Conservation (phyloP, 2,888 invertebrate genomes). For the Eupsilia transversa region DNA sequence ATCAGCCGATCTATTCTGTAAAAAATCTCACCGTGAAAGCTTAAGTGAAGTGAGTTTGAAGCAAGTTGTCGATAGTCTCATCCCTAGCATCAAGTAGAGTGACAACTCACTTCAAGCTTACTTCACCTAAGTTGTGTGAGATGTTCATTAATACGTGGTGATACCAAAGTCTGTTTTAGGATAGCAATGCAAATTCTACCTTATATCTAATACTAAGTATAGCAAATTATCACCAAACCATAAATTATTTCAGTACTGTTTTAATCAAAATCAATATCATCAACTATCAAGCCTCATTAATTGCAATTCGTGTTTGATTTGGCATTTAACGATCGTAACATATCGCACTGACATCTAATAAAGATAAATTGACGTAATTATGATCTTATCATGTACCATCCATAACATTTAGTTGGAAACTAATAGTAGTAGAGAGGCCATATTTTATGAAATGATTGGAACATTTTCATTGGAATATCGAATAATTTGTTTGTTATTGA, state of each 20-base stretch:
- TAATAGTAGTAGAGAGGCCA: constrained; percentile 6
- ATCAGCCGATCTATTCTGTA: too few species aligned
- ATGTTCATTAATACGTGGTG: neutral
- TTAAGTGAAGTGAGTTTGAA: too few species aligned
- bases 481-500: neutral
- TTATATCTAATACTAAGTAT: too few species aligned
- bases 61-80: too few species aligned
- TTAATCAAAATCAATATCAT: constrained; percentile 58
- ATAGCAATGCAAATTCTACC: neutral
- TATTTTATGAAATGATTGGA: constrained; percentile 2
- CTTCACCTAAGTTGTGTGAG: too few species aligned
- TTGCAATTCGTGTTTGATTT: constrained; percentile 60
- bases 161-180: neutral
- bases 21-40: too few species aligned
- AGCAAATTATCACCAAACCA: neutral
- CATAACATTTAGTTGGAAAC: constrained; percentile 42
- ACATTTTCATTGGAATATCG: constrained; percentile 34
- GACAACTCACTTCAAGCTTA: too few species aligned
- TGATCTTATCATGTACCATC: constrained; percentile 39
- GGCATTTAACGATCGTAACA: constrained; percentile 49
- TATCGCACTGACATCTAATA: constrained; percentile 54
- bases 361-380: constrained; percentile 51
- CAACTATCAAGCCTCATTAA: constrained; percentile 53
- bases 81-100: too few species aligned
- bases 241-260: neutral